Percentiles rank a stretch among this genome's conserved stretches.
phyloP scores from a whole-genome alignment of 2,113 vertebrate genomes.

The Nymphicus hollandicus region DNA sequence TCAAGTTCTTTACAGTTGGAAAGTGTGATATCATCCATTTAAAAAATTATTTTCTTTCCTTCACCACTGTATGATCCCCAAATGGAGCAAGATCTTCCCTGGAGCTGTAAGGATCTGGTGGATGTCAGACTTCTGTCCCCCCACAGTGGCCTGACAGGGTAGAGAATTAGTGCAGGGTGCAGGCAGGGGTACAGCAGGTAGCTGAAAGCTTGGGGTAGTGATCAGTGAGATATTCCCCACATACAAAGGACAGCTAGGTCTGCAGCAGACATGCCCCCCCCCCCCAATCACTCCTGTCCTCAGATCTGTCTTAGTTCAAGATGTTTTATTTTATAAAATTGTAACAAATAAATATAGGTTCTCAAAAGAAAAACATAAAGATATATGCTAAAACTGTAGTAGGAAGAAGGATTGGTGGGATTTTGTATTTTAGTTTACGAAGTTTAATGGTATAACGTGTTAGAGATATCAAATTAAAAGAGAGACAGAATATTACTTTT shows the following conservation, averaged over 20 bases:
- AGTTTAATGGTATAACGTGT: not conserved
- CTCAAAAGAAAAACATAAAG: not conserved
- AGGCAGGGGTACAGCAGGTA: not conserved
- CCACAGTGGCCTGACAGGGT: fast-evolving
- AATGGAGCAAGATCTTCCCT: not conserved
- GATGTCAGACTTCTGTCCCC: not conserved
- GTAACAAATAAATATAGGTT: not conserved
- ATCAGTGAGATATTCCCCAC: not conserved
- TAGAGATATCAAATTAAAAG: not conserved
- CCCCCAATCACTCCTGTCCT: not conserved
- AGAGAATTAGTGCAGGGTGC: not conserved
- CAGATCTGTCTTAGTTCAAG: not conserved
- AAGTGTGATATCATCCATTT: not conserved
- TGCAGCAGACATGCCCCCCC: not conserved
- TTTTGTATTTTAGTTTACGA: not conserved
- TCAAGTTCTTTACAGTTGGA: not conserved
- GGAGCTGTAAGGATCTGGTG: not conserved
- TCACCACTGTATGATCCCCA: not conserved
- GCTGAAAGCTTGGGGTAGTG: not conserved
- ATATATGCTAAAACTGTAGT: not conserved
- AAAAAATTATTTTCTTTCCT: not conserved
- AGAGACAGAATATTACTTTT: not conserved
- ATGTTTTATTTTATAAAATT: not conserved
- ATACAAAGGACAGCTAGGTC: not conserved
- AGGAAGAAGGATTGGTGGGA: not conserved